Base-by-base conservation (phyloP, 2,888 invertebrate genomes). In the Autographa pulchrina region DNA sequence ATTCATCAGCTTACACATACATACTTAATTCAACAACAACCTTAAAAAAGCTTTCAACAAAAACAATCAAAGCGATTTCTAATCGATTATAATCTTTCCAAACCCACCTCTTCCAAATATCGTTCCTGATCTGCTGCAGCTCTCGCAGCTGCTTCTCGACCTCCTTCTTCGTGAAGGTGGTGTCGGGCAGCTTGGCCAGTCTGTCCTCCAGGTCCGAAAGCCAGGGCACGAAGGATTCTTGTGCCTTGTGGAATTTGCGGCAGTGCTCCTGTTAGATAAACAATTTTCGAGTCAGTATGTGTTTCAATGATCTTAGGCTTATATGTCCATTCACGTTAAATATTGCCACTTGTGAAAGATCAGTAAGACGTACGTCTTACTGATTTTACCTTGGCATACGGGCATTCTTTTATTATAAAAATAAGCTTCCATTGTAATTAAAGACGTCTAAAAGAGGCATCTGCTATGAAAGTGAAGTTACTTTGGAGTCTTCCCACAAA, bases 151-250 rank as follows among this genome's bases (percentile, higher is more conserved):
- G 98, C 83, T 98, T 98, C 88, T 98, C 98, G 18, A 99, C 97
- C 84, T 98, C 98, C 72, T 97, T 97, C 88, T 98, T 98, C 77
- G 98, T 98, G 93, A 99, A 98, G 1, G 97, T 97, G 0, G 97
- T 97, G 0, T 98, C 97, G 31, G 97, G 97, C 25, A 99, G 95
- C 77, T 97, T 97, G 67, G 97, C 97, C 16, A 99, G 95, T 82
- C 98, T 98, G 83, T 98, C 98, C 92, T 99, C 99, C 0, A 98
- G 98, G 78, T 98, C 97, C 2, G 97, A 96, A 69, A 99, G 93
- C 99, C 99, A 99, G 0, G 98, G 98, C 0, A 98, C 93, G 96
- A 99, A 99, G 0, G 97, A 96, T 85, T 99, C 99, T 65, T 98
- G 97, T 0, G 98, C 97, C 85, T 97, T 97, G 89, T 98, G 98